Conservation (phyloP, 2,888 invertebrate genomes). For the Chloroclysta siterata region DNA sequence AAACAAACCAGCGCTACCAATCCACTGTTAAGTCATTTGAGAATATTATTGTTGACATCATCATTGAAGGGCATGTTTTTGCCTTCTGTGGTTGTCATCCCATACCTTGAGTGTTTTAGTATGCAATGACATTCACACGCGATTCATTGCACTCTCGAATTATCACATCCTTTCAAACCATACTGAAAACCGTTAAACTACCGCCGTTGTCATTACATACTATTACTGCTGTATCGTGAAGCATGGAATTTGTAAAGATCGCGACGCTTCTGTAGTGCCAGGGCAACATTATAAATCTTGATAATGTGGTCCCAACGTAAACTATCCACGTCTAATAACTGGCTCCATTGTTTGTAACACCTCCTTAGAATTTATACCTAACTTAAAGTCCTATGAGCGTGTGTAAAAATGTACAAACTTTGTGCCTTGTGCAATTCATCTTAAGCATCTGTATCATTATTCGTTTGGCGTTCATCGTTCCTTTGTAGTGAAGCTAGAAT, state of each 20-base stretch:
- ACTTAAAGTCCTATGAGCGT: constrained; percentile 5
- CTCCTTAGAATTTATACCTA: background rate
- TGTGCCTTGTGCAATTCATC: constrained; percentile 42
- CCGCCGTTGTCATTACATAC: background rate
- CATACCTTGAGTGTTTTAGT: background rate
- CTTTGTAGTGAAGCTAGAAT: constrained; percentile 17
- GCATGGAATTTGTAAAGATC: background rate
- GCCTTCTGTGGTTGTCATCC: background rate
- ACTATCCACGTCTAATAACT: constrained; percentile 1
- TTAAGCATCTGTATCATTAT: constrained; percentile 19
- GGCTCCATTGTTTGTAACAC: constrained; percentile 11
- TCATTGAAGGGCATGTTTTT: background rate
- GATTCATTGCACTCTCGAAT: background rate
- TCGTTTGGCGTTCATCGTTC: constrained; percentile 21
- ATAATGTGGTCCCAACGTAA: background rate
- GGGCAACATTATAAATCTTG: background rate
- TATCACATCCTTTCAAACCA: background rate
- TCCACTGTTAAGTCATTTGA: background rate
- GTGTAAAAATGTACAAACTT: constrained; percentile 40
- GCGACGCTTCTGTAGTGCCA: no score
- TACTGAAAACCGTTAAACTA: background rate
- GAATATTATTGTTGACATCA: background rate
- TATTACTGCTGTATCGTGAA: background rate
- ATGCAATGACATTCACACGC: background rate
- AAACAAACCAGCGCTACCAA: constrained; percentile 5